A percentile compares a stretch with the other conserved stretches of the same genome.
phyloP scores from a whole-genome alignment of 37 sponge, comb jelly and placozoan species.

The Agelas oroides region DNA sequence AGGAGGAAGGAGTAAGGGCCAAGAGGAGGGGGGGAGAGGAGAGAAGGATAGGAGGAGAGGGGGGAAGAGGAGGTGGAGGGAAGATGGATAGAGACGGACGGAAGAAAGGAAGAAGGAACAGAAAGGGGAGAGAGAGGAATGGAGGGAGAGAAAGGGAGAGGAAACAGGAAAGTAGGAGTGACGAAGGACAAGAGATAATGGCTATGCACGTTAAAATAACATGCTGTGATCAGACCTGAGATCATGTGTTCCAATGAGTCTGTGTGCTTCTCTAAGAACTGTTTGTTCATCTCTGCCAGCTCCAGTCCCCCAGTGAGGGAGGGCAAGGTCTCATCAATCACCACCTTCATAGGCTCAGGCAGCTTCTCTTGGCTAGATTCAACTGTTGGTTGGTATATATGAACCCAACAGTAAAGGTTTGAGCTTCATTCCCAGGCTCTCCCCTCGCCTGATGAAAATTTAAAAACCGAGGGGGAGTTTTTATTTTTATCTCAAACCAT shows the following conservation, averaged over 20 bases:
- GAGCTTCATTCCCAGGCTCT: too few species aligned
- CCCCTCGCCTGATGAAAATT: too few species aligned
- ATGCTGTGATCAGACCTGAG: conserved; percentile 63
- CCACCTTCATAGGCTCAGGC: conserved; percentile 43
- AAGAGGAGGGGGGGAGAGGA: not conserved
- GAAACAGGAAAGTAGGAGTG: too few species aligned
- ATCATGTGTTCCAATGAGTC: conserved; percentile 79
- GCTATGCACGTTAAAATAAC: too few species aligned
- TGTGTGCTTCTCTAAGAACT: conserved; percentile 63
- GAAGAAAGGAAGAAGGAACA: too few species aligned
- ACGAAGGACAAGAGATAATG: too few species aligned
- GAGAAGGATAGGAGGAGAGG: not conserved
- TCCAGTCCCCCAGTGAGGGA: conserved; percentile 50
- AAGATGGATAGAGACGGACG: not conserved
- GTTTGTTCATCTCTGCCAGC: conserved; percentile 53
- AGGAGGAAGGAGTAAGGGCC: too few species aligned
- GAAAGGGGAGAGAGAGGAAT: not conserved
- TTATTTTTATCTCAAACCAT: too few species aligned
- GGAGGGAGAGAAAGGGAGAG: not conserved
- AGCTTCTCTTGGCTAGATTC: conserved; percentile 13
- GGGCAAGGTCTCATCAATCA: conserved; percentile 54
- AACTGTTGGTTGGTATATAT: conserved; percentile 12
- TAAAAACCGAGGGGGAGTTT: too few species aligned
- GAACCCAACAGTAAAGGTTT: too few species aligned
- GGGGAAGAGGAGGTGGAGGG: not conserved